Conservation (phyloP, 1,140 invertebrate genomes). For the Rhyacophila brunnea region DNA sequence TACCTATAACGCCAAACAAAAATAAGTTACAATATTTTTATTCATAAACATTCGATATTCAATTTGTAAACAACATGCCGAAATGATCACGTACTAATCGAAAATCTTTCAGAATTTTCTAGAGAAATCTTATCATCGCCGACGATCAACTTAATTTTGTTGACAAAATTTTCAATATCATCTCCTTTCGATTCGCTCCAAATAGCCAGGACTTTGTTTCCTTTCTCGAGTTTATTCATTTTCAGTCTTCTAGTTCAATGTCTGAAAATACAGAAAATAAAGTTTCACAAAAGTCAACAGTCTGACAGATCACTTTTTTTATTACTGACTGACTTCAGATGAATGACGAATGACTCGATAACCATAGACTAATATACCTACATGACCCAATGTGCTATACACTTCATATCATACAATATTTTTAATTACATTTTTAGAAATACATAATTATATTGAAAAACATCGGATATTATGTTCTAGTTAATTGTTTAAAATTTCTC, state of each 20-base stretch:
- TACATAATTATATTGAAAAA: no score
- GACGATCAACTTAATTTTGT: conserved; percentile 40
- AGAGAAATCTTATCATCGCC: conserved; percentile 42
- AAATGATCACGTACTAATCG: conserved; percentile 40
- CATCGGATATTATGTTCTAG: no score
- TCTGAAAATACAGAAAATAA: not conserved
- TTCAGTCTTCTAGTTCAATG: not conserved
- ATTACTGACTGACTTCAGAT: no score
- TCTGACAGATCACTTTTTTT: no score
- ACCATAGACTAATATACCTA: no score
- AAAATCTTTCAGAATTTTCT: conserved; percentile 50
- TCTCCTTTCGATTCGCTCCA: conserved; percentile 45
- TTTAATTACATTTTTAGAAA: not conserved
- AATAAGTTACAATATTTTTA: no score
- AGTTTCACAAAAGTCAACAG: not conserved
- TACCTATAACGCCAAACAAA: conserved; percentile 46
- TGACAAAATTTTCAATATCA: conserved; percentile 42
- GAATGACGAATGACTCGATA: no score
- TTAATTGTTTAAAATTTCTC: no score
- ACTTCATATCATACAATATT: not conserved
- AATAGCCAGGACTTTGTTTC: conserved; percentile 45
- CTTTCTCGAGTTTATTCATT: conserved; percentile 45
- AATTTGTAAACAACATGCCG: not conserved
- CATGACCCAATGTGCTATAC: no score
- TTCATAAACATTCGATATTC: no score